Conservation (phyloP, 35 echinoderm and acorn worm species). For the Chiridota heheva region DNA sequence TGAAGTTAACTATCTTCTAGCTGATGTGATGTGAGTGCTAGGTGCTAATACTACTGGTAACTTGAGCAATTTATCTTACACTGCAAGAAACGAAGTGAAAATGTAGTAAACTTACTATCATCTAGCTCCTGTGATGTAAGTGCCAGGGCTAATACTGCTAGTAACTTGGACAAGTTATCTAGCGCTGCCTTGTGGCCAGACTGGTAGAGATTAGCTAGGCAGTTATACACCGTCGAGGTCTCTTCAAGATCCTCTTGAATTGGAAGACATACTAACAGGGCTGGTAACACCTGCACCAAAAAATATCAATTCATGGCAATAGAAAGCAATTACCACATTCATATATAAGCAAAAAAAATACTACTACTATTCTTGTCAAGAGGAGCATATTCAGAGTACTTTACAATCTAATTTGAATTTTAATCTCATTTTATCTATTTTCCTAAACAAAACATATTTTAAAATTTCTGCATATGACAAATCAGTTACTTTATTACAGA, state of each 20-base stretch:
- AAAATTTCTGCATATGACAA: no score
- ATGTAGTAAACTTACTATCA: conserved; percentile 54
- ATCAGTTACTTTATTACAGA: no score
- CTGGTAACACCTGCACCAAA: conserved; percentile 68
- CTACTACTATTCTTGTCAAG: background rate
- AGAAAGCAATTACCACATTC: background rate
- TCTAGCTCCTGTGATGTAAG: conserved; percentile 48
- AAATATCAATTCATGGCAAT: background rate
- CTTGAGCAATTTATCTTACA: no score
- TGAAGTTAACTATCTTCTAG: no score
- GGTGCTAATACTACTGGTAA: no score
- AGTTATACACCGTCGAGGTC: conserved; percentile 80
- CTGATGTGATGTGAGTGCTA: no score
- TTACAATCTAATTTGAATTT: background rate
- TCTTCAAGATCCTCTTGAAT: conserved; percentile 84
- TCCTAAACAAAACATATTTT: no score
- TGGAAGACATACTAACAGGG: conserved; percentile 77
- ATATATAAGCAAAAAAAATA: background rate
- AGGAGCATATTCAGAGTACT: background rate
- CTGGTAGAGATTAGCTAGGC: conserved; percentile 67
- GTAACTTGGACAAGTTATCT: conserved; percentile 56
- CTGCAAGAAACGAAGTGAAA: no score
- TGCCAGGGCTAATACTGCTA: conserved; percentile 63
- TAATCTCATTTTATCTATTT: no score
- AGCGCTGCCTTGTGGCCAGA: conserved; percentile 39